Base-by-base conservation (phyloP, 2,888 invertebrate genomes). In the Brachycybe producta region DNA sequence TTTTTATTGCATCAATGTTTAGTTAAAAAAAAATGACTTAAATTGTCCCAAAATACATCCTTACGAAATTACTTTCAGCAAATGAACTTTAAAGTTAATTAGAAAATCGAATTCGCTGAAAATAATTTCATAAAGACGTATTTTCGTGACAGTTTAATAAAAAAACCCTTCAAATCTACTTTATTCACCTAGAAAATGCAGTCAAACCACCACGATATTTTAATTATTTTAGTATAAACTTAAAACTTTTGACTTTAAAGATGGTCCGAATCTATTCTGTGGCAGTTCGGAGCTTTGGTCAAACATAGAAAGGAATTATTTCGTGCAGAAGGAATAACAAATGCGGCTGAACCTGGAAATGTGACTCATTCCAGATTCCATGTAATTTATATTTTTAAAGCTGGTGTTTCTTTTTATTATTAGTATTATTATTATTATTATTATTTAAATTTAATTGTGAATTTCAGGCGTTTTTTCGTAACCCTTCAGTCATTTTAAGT, bases 341-440 rank as follows among this genome's bases (percentile, higher is more conserved):
- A 88, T 53, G 84, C 86, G 15, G 92, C 94, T 0, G 80, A 84
- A 61, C 95, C 95, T 1, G 84, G 82, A 13, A 84, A 85, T 64
- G 69, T 75, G 32, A 77, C 78, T 56, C 90, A 94, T 66, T 72
- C 75, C 34, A 70, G 88, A 58, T 94, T 94, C 71, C 82, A 87
- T 73, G 92, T 92, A 69, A 77, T 85, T 76, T n/a, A n/a, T n/a
- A n/a, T n/a, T n/a, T n/a, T n/a, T n/a, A n/a, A n/a, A n/a, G n/a
- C n/a, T n/a, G n/a, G n/a, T n/a, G n/a, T n/a, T 44, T 48, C n/a
- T 39, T 42, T 39, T 7, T 38, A 24, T 40, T 47, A 24, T 24
- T 28, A 45, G 38, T 38, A n/a, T 7, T 13, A 15, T 15, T n/a
- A 7, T 15, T 13, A 38, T 7, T 38, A 15, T 15, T 38, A 11